Percentiles rank a stretch among this genome's conserved stretches.
phyloP scores from a whole-genome alignment of 2,797 vertebrate genomes.

The Amphiprion clarkii region DNA sequence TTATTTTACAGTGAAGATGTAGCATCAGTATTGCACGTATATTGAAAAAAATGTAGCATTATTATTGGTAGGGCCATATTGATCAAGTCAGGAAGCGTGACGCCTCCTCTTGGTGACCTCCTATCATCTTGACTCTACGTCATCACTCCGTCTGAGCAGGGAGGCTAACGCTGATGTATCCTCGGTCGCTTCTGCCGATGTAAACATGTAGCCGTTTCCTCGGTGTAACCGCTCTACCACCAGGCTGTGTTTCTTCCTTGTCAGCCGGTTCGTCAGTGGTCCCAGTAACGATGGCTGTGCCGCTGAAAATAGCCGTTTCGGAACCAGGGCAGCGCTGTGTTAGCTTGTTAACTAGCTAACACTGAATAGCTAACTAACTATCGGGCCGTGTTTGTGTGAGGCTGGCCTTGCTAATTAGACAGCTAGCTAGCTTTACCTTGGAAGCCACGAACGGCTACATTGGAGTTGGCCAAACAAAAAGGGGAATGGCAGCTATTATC shows the following conservation, averaged over 20 bases:
- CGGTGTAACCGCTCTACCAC: not conserved
- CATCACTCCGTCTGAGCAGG: conserved; percentile 36
- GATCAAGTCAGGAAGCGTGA: not conserved
- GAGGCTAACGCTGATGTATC: conserved; percentile 24
- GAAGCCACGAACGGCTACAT: conserved; percentile 25
- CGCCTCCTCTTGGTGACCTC: conserved; percentile 1
- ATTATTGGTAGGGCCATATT: not conserved
- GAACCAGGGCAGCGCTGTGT: conserved; percentile 5
- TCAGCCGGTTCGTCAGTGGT: not conserved
- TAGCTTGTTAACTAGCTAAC: conserved; percentile 56
- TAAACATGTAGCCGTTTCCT: conserved; percentile 66
- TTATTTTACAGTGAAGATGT: too few relatives aligned
- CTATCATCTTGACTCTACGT: conserved; percentile 23
- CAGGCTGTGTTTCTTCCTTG: not conserved
- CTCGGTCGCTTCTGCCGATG: conserved; percentile 47
- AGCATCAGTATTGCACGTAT: too few relatives aligned
- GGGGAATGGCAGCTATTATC: conserved; percentile 42
- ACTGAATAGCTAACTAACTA: conserved; percentile 40
- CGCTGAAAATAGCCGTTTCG: not conserved
- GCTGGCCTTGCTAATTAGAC: conserved; percentile 59
- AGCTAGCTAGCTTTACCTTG: conserved; percentile 50
- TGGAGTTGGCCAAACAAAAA: conserved; percentile 27
- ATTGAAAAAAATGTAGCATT: not conserved
- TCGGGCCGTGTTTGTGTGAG: conserved; percentile 45
- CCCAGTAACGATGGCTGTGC: conserved; percentile 16